Percentiles rank a stretch among this genome's conserved stretches.
Conservation (phyloP, 2,888 invertebrate genomes). For the Kryphioiulus occultus region DNA sequence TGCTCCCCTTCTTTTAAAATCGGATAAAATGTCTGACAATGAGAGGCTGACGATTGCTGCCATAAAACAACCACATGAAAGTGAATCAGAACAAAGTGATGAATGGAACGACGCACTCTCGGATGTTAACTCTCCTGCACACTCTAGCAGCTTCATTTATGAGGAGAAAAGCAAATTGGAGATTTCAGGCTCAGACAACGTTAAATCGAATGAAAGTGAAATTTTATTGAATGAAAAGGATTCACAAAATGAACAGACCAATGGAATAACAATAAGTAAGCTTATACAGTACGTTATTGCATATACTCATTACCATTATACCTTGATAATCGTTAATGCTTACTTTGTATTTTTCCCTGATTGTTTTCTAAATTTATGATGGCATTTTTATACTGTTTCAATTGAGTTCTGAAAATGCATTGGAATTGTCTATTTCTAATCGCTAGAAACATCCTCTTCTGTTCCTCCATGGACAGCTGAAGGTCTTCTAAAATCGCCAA, state of each 20-base stretch:
- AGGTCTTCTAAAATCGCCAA: not conserved
- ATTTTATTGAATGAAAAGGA: not conserved
- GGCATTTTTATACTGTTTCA: too few relatives aligned
- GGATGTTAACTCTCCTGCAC: not conserved
- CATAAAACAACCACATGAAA: not conserved
- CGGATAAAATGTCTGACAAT: not conserved
- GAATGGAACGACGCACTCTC: not conserved
- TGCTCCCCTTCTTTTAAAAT: not conserved
- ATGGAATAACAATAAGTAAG: not conserved
- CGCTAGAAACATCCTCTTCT: not conserved
- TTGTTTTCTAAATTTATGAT: too few relatives aligned
- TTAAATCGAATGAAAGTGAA: not conserved
- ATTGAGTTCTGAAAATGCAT: not conserved
- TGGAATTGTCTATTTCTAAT: too few relatives aligned
- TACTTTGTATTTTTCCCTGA: too few relatives aligned
- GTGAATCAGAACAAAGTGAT: not conserved
- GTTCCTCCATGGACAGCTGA: not conserved
- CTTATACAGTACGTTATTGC: not conserved
- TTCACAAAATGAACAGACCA: not conserved
- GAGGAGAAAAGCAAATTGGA: not conserved
- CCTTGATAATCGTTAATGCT: too few relatives aligned
- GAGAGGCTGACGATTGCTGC: not conserved
- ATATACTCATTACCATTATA: not conserved
- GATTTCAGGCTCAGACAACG: not conserved
- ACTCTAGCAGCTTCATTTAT: not conserved